These are phyloP conservation scores for Fragariocoptes setiger DNA, from an alignment of 1,140 invertebrate species.

Conservation along the genomic window DNA sequence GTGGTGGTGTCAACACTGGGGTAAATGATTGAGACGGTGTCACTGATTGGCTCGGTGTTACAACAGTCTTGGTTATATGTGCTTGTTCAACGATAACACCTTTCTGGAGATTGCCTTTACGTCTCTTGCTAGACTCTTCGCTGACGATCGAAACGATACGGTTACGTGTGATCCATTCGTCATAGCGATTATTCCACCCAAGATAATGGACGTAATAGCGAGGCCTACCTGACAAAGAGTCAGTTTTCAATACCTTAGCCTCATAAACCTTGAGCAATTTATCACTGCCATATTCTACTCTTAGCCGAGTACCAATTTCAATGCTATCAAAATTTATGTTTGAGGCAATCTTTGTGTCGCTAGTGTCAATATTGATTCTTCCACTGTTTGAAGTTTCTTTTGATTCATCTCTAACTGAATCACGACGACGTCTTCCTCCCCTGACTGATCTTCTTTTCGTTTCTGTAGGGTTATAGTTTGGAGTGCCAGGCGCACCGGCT, in stretches of 20 bases:
- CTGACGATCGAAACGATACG: slow-evolving; percentile 58
- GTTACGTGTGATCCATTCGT: slow-evolving; percentile 67
- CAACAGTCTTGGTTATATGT: too few relatives aligned
- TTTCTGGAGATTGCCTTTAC: too few relatives aligned
- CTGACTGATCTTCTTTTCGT: not conserved
- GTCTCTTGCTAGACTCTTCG: too few relatives aligned
- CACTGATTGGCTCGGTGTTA: too few relatives aligned
- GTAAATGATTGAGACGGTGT: too few relatives aligned
- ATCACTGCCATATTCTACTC: slow-evolving; percentile 59
- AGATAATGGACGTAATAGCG: slow-evolving; percentile 72
- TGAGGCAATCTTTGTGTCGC: not conserved
- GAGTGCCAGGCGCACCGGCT: too few relatives aligned
- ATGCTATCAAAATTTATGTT: slow-evolving; percentile 16
- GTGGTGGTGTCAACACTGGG: too few relatives aligned
- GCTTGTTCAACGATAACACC: too few relatives aligned
- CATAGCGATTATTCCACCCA: slow-evolving; percentile 73
- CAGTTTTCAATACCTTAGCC: slow-evolving; percentile 43
- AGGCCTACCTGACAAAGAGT: slow-evolving; percentile 19
- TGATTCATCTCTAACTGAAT: not conserved
- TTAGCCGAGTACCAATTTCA: slow-evolving; percentile 48
- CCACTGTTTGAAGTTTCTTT: too few relatives aligned
- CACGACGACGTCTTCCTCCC: not conserved
- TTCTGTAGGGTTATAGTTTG: too few relatives aligned
- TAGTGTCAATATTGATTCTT: not conserved
- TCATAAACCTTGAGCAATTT: slow-evolving; percentile 60